Evolutionary conservation across 2,888 invertebrate genomes (phyloP), one percentile per base, ranked within the genome.

Genomic region (Trichopoda pennipes): DNA sequence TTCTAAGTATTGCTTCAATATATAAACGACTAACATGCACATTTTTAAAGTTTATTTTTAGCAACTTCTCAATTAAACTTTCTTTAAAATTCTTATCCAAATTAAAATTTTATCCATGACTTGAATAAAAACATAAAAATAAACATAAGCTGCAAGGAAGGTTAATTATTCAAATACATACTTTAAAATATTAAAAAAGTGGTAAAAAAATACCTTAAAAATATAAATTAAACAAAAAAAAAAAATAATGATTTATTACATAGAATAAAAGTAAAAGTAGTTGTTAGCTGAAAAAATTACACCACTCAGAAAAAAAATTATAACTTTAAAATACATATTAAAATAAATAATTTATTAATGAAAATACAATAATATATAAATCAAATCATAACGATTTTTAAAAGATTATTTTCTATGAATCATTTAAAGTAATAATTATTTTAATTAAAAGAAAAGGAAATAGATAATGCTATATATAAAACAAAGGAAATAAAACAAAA

Each of bases 401-500:
- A 44, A 61, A 76, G 60, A 69, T 69, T 69, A 68, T 75, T 75
- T 58, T 61, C 61, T 69, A n/a, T 21, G 68, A 28, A 60, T 42
- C 32, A 68, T 42, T 55, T 53, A 66, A 51, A 55, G 47, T 12
- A 38, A 38, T 38, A 32, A 78, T 42, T 23, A 58, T 49, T 42
- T 49, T 58, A 55, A 64, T 63, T 56, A 76, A 70, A 66, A 72
- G 55, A 12, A 76, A 70, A 53, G n/a, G n/a, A 77, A 66, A 80
- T 77, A 63, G 72, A 70, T 79, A 81, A 80, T 73, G 66, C 63
- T 58, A 56, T 81, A 84, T 61, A 76, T 63, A 77, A 60, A 64
- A n/a, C n/a, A n/a, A n/a, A n/a, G n/a, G n/a, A n/a, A n/a, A n/a
- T n/a, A n/a, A n/a, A n/a, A 21, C 58, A 35, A 56, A 77, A 55